Evolutionary conservation across 1,140 invertebrate species (phyloP).

Genomic region (Diabrotica virgifera): DNA sequence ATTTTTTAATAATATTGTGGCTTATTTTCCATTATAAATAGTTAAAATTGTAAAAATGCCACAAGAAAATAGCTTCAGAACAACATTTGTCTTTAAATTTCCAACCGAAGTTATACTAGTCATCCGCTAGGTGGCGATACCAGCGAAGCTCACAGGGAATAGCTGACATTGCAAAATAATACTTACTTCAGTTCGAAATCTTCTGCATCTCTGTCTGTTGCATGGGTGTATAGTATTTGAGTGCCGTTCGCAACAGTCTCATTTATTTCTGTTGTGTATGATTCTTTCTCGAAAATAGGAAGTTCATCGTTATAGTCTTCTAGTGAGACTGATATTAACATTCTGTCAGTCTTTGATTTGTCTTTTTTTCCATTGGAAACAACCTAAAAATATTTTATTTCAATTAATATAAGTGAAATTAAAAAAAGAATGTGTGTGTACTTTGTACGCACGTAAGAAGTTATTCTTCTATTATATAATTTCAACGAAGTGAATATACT

Average conservation of each 20-base stretch:
- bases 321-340: constrained; percentile 51
- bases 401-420: not conserved
- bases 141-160: too few species aligned
- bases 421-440: too few species aligned
- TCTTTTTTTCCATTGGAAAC: constrained; percentile 49
- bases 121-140: too few species aligned
- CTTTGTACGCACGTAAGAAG: too few species aligned
- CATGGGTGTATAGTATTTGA: constrained; percentile 46
- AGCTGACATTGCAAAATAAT: not conserved
- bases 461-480: too few species aligned
- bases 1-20: too few species aligned
- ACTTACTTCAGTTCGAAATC: constrained; percentile 54
- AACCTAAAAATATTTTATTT: constrained; percentile 43
- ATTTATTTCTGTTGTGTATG: constrained; percentile 44
- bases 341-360: constrained; percentile 40
- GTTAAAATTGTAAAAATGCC: too few species aligned
- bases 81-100: too few species aligned
- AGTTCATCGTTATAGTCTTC: constrained; percentile 59
- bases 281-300: constrained; percentile 51
- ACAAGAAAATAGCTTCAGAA: too few species aligned
- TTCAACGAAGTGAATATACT: too few species aligned
- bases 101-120: too few species aligned
- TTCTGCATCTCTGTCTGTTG: constrained; percentile 54
- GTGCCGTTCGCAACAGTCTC: constrained; percentile 52
- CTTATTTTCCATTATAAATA: too few species aligned